A percentile compares a stretch with the other conserved stretches of the same genome.
phyloP scores from a whole-genome alignment of 2,888 invertebrate species.

The Ypsolopha scabrella region DNA sequence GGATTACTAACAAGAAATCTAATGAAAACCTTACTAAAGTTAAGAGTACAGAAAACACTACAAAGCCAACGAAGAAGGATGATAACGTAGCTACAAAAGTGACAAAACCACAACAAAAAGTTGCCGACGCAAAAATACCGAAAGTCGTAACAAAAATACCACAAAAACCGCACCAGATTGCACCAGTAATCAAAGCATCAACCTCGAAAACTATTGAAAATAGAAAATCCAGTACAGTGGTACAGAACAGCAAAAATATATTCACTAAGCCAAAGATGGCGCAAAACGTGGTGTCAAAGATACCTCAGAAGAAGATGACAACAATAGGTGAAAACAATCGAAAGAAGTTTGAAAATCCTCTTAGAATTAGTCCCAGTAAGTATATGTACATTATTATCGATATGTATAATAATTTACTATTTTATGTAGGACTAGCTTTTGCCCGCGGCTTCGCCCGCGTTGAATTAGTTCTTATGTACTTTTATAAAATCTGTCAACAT shows the following conservation, averaged over 20 bases:
- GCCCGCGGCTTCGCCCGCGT: too few species aligned
- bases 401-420: constrained; percentile 1
- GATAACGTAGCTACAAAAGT: too few species aligned
- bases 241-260: constrained; percentile 13
- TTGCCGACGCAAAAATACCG: not conserved
- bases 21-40: not conserved
- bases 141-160: too few species aligned
- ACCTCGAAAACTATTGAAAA: too few species aligned
- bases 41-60: not conserved
- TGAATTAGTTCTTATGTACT: too few species aligned
- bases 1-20: not conserved
- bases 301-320: constrained; percentile 27
- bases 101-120: not conserved
- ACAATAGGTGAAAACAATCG: constrained; percentile 7
- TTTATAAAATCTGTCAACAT: too few species aligned
- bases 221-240: not conserved
- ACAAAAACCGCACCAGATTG: too few species aligned
- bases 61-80: not conserved
- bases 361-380: constrained; percentile 42
- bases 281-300: constrained; percentile 19
- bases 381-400: constrained; percentile 8
- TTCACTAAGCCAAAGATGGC: constrained; percentile 2
- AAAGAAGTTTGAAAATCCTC: constrained; percentile 17
- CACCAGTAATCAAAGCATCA: too few species aligned
- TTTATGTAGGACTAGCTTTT: too few species aligned